phyloP scores from a whole-genome alignment of 2,113 vertebrate species.

The Epinephelus fuscoguttatus region DNA sequence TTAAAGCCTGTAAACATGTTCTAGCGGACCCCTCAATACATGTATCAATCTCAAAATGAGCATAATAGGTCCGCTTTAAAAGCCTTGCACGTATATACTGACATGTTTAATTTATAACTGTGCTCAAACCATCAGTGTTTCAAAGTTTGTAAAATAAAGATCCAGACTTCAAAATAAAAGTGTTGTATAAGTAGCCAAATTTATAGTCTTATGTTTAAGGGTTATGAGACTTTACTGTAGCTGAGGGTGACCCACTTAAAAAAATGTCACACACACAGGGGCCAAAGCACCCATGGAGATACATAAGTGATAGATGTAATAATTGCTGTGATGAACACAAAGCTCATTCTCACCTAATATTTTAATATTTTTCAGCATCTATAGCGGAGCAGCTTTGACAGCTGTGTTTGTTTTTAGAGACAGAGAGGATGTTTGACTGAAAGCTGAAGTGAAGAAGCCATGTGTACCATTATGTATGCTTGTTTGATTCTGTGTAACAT shows the following conservation, averaged over 20 bases:
- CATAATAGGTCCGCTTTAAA: neutral
- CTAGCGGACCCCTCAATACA: no score
- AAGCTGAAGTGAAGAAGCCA: neutral
- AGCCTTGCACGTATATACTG: neutral
- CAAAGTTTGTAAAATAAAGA: neutral
- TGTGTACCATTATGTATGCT: neutral
- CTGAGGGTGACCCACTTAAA: neutral
- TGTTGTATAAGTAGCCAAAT: neutral
- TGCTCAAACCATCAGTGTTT: neutral
- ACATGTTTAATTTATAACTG: neutral
- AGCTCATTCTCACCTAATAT: neutral
- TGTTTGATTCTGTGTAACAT: conserved; percentile 28
- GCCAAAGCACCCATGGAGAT: neutral
- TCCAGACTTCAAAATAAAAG: neutral
- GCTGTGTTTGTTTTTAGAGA: conserved; percentile 48
- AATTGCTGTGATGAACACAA: neutral
- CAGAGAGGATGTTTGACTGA: neutral
- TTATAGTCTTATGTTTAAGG: neutral
- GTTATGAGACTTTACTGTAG: no score
- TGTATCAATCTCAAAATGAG: no score
- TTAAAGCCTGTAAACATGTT: no score
- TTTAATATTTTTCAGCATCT: neutral
- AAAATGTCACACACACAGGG: neutral
- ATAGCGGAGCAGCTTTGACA: neutral
- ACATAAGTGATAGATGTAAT: neutral